phyloP scores from a whole-genome alignment of 2,888 invertebrate genomes.

The Mythimna albipuncta region DNA sequence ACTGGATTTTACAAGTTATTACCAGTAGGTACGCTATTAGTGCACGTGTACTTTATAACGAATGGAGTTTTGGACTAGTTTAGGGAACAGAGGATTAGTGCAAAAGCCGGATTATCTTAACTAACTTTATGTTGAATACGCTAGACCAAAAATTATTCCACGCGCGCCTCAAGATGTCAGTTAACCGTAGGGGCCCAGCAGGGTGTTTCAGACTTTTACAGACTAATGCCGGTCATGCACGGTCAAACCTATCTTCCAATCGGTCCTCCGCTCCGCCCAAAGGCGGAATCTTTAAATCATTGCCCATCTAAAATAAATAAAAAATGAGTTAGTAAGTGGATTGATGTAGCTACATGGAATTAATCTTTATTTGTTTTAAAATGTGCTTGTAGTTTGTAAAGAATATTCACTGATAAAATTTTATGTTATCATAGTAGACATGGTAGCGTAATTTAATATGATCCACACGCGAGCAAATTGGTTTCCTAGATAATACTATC shows the following conservation, averaged over 20 bases:
- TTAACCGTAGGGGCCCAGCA: too few species aligned
- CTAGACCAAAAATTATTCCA: background rate
- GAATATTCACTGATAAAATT: background rate
- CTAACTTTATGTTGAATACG: background rate
- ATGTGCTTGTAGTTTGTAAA: background rate
- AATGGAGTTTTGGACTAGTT: constrained; percentile 21
- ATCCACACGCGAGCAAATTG: constrained; percentile 11
- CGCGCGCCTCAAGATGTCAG: too few species aligned
- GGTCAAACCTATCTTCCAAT: too few species aligned
- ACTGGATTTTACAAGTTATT: constrained; percentile 61
- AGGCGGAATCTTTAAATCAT: too few species aligned
- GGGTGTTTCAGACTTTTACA: too few species aligned
- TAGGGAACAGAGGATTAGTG: background rate
- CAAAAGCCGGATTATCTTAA: background rate
- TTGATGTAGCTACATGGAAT: background rate
- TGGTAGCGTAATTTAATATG: background rate
- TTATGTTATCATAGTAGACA: background rate
- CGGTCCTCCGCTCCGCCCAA: too few species aligned
- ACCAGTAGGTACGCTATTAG: constrained; percentile 43
- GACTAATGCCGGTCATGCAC: too few species aligned
- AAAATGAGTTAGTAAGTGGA: too few species aligned
- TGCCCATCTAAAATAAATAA: too few species aligned
- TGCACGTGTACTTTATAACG: constrained; percentile 38
- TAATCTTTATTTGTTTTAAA: background rate
- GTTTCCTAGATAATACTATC: constrained; percentile 1